phyloP scores from a whole-genome alignment of 2,888 invertebrate genomes.

The Cryptocephalus moraei region DNA sequence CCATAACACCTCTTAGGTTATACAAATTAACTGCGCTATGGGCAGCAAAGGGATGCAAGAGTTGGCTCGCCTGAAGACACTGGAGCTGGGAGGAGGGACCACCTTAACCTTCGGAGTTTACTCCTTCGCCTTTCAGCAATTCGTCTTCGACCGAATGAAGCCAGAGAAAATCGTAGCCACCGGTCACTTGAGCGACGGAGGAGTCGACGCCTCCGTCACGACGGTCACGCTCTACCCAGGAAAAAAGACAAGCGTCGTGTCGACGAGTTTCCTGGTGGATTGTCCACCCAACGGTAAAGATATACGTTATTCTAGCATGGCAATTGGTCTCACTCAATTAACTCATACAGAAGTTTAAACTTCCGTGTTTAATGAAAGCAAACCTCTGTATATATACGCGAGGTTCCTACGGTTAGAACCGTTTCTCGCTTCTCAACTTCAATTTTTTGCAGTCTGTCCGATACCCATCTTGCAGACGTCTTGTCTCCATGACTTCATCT shows the following conservation, averaged over 20 bases:
- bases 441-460: too few relatives aligned
- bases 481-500: too few relatives aligned
- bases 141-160: constrained; percentile 52
- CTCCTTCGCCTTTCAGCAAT: constrained; percentile 57
- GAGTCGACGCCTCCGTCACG: constrained; percentile 57
- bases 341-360: too few relatives aligned
- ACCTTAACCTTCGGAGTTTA: constrained; percentile 69
- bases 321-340: too few relatives aligned
- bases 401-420: too few relatives aligned
- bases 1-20: too few relatives aligned
- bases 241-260: constrained; percentile 51
- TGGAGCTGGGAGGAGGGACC: constrained; percentile 59
- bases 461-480: too few relatives aligned
- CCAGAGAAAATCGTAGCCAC: constrained; percentile 55
- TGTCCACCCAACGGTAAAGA: constrained; percentile 47
- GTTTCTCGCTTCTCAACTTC: too few relatives aligned
- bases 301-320: too few relatives aligned
- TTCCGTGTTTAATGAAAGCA: too few relatives aligned
- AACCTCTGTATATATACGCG: too few relatives aligned
- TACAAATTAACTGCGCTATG: too few relatives aligned
- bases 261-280: constrained; percentile 43
- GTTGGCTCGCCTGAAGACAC: not conserved
- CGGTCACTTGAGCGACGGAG: constrained; percentile 58
- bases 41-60: not conserved
- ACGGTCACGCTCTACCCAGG: constrained; percentile 52